These are phyloP conservation scores for Apodemia mormo DNA, from an alignment of 2,888 invertebrate genomes.

Conservation along the genomic window DNA sequence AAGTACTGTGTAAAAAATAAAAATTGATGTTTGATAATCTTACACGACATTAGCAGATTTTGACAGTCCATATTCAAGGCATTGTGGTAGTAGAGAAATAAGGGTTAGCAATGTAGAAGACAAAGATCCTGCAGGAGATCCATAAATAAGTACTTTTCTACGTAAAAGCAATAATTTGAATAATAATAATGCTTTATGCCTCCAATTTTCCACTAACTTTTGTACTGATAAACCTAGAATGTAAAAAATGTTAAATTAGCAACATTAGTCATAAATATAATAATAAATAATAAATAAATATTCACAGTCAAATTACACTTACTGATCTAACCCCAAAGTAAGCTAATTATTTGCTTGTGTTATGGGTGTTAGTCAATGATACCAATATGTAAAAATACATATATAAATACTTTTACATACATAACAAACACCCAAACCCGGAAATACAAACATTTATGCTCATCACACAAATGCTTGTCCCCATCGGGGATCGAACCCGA, in stretches of 20 bases:
- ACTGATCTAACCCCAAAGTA: too few species aligned
- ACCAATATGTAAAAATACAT: too few species aligned
- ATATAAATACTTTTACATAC: too few species aligned
- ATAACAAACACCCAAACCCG: too few species aligned
- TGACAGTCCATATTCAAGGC: slow-evolving; percentile 91
- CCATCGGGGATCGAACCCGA: too few species aligned
- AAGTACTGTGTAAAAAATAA: slow-evolving; percentile 26
- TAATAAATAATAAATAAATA: too few species aligned
- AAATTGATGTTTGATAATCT: slow-evolving; percentile 41
- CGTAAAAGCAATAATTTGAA: slow-evolving; percentile 96
- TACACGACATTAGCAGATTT: slow-evolving; percentile 92
- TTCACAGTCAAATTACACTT: too few species aligned
- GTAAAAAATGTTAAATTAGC: not conserved
- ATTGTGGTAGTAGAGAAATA: slow-evolving; percentile 93
- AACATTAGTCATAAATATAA: not conserved
- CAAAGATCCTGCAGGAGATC: slow-evolving; percentile 94
- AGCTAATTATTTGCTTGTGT: too few species aligned
- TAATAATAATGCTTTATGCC: slow-evolving; percentile 94
- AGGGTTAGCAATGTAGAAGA: slow-evolving; percentile 93
- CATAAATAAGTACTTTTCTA: slow-evolving; percentile 93
- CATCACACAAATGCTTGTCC: too few species aligned
- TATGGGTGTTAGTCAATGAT: too few species aligned
- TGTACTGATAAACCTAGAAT: slow-evolving; percentile 89
- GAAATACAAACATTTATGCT: too few species aligned
- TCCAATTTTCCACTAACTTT: slow-evolving; percentile 91